Evolutionary conservation across 1,140 invertebrate genomes (phyloP).

Genomic region (Leptinotarsa defecta): DNA sequence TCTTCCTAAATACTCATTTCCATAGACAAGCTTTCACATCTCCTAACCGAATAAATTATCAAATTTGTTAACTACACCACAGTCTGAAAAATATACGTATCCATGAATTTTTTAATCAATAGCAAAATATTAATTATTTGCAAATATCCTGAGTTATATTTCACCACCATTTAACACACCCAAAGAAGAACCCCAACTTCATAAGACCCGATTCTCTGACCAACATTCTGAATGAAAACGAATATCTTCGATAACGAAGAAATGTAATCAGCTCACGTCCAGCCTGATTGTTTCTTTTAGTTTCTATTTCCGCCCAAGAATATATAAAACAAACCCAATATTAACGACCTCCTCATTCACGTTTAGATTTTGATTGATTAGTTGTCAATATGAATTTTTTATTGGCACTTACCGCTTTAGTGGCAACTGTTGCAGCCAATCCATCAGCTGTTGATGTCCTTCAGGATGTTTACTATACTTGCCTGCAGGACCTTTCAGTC

Average conservation of each 20-base stretch:
- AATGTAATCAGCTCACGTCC: slow-evolving; percentile 50
- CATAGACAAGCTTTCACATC: too few species aligned
- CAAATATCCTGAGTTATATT: too few species aligned
- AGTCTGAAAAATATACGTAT: too few species aligned
- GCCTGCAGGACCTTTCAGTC: slow-evolving; percentile 66
- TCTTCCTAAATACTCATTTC: too few species aligned
- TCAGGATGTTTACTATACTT: slow-evolving; percentile 66
- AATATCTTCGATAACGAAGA: slow-evolving; percentile 17
- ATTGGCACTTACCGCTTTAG: slow-evolving; percentile 34
- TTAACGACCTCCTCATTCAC: slow-evolving; percentile 34
- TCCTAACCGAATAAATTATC: too few species aligned
- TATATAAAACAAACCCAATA: slow-evolving; percentile 46
- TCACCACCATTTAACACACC: too few species aligned
- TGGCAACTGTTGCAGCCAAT: slow-evolving; percentile 31
- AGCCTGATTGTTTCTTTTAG: slow-evolving; percentile 51
- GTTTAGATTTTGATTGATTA: slow-evolving; percentile 30
- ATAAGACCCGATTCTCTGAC: neutral
- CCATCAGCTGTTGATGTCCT: slow-evolving; percentile 64
- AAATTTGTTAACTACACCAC: too few species aligned
- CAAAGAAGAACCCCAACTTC: neutral
- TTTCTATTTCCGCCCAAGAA: slow-evolving; percentile 54
- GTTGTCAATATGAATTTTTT: slow-evolving; percentile 41
- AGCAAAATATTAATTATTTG: too few species aligned
- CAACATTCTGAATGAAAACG: slow-evolving; percentile 26
- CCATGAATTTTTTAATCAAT: too few species aligned